These are phyloP conservation scores for Schrankia costaestrigalis DNA, from an alignment of 2,888 invertebrate species.

Conservation along the genomic window DNA sequence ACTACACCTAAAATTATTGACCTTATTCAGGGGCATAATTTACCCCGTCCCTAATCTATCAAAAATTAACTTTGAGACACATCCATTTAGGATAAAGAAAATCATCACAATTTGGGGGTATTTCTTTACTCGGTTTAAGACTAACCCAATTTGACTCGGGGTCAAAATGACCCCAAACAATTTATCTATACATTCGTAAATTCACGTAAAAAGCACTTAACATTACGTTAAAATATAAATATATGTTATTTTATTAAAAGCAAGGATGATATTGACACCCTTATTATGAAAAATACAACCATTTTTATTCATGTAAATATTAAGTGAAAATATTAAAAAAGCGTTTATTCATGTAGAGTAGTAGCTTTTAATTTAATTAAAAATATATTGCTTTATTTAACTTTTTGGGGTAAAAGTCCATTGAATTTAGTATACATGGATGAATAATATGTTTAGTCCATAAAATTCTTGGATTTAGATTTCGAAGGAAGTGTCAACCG, in stretches of 20 bases:
- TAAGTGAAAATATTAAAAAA: conserved; percentile 39
- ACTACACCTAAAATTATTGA: too few species aligned
- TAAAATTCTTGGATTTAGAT: conserved; percentile 37
- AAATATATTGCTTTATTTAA: conserved; percentile 37
- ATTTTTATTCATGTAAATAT: conserved; percentile 55
- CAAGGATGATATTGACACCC: conserved; percentile 1
- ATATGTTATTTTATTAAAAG: conserved; percentile 10
- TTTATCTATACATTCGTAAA: too few species aligned
- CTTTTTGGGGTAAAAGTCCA: conserved; percentile 43
- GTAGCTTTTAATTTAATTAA: conserved; percentile 54
- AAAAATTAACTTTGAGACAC: too few species aligned
- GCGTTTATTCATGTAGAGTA: conserved; percentile 41
- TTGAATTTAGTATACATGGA: conserved; percentile 62
- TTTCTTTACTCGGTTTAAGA: too few species aligned
- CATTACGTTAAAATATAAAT: conserved; percentile 5
- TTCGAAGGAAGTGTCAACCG: conserved; percentile 15
- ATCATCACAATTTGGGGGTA: too few species aligned
- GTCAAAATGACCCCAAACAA: too few species aligned
- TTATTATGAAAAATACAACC: conserved; percentile 3
- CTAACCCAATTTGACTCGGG: too few species aligned
- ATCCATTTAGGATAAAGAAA: too few species aligned
- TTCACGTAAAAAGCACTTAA: conserved; percentile 3
- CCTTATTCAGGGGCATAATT: too few species aligned
- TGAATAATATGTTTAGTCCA: conserved; percentile 61
- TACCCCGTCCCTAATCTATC: too few species aligned